phyloP scores from a whole-genome alignment of 2,888 invertebrate genomes.

The Mimachlamys varia region DNA sequence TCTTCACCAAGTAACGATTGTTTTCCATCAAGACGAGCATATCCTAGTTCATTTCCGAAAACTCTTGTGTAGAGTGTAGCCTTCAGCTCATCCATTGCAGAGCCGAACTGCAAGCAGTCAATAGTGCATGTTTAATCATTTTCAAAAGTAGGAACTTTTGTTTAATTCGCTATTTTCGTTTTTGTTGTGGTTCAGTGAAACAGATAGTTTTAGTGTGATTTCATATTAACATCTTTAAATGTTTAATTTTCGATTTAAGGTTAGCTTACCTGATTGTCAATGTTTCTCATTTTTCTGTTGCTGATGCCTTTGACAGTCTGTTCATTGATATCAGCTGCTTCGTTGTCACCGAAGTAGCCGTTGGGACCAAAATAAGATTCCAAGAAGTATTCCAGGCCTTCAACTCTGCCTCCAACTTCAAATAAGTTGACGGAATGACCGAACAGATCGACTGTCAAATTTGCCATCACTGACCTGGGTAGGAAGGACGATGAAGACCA shows the following conservation, averaged over 20 bases:
- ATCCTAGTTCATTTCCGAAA: conserved; percentile 92
- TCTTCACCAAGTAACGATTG: conserved; percentile 51
- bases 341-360: conserved; percentile 82
- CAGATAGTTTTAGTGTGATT: no score
- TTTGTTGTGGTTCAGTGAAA: no score
- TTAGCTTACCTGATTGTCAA: conserved; percentile 58
- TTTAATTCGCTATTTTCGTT: no score
- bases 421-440: conserved; percentile 94
- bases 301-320: conserved; percentile 59
- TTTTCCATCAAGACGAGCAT: conserved; percentile 64
- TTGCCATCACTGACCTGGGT: conserved; percentile 78
- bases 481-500: conserved; percentile 79
- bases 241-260: no score
- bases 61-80: conserved; percentile 89
- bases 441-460: conserved; percentile 80
- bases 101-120: no score
- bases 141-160: no score
- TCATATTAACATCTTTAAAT: no score
- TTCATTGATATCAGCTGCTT: conserved; percentile 54
- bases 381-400: conserved; percentile 93
- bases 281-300: conserved; percentile 60
- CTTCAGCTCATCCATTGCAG: conserved; percentile 67
- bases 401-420: conserved; percentile 91
- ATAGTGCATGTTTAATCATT: neutral
- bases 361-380: conserved; percentile 90